phyloP scores from a whole-genome alignment of 2,113 vertebrate species.

The Trematocara unimaculatum region DNA sequence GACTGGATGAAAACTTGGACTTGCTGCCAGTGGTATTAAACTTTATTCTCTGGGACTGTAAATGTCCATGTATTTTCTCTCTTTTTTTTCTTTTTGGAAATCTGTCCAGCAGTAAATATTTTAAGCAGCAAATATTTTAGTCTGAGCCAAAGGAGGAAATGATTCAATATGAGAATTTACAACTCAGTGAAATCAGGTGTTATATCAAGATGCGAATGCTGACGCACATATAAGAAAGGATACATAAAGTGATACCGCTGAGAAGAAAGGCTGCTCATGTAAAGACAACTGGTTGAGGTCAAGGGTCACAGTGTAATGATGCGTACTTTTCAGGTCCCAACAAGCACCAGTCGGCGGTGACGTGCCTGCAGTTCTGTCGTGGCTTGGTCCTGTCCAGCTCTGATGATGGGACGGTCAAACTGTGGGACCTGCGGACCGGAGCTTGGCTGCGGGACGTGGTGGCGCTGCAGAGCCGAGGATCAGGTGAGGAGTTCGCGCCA shows the following conservation, averaged over 20 bases:
- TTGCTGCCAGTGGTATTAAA: background rate
- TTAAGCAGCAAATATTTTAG: background rate
- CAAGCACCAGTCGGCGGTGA: slow-evolving; percentile 97
- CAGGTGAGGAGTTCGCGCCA: slow-evolving; percentile 13
- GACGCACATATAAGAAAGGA: accelerated
- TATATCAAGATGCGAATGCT: background rate
- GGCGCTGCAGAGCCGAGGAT: slow-evolving; percentile 90
- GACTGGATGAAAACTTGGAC: background rate
- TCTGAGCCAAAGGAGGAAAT: background rate
- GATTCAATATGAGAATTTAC: background rate
- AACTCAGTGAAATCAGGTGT: background rate
- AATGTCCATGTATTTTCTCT: background rate
- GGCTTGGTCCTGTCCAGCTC: slow-evolving; percentile 98
- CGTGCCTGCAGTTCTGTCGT: slow-evolving; percentile 98
- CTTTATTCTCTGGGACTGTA: background rate
- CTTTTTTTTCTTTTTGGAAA: background rate
- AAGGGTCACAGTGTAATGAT: background rate
- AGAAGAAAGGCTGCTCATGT: background rate
- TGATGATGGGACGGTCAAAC: slow-evolving; percentile 96
- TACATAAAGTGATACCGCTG: background rate
- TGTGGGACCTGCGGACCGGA: slow-evolving; percentile 96
- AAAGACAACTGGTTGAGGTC: background rate
- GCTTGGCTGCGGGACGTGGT: slow-evolving; percentile 97
- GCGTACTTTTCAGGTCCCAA: slow-evolving; percentile 79
- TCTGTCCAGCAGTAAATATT: background rate